Percentiles rank a stretch among this genome's conserved stretches.
These are phyloP conservation scores for Drosophila infuscata DNA, from an alignment of 2,888 invertebrate genomes.

Conservation along the genomic window DNA sequence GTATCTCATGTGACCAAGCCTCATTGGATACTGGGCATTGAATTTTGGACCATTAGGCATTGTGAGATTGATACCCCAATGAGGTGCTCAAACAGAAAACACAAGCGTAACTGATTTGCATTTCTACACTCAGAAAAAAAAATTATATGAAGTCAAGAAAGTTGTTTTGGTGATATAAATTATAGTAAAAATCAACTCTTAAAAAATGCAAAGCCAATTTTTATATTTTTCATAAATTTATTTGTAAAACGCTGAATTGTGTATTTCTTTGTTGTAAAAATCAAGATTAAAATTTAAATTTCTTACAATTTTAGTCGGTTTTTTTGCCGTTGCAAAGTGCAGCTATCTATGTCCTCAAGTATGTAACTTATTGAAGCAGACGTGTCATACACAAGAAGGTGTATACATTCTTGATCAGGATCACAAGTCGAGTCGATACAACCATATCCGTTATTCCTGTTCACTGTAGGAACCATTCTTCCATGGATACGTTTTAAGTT, in stretches of 20 bases:
- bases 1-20: background rate
- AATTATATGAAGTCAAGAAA: background rate
- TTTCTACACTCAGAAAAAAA: background rate
- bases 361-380: too few relatives aligned
- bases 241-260: too few relatives aligned
- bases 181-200: background rate
- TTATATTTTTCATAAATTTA: too few relatives aligned
- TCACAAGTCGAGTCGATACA: too few relatives aligned
- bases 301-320: background rate
- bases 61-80: conserved; percentile 5
- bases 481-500: background rate
- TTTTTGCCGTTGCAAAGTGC: background rate
- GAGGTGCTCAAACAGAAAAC: background rate
- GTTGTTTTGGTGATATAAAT: background rate
- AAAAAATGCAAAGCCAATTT: too few relatives aligned
- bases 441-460: background rate
- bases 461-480: background rate
- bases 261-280: too few relatives aligned
- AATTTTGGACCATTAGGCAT: background rate
- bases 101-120: conserved; percentile 3
- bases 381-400: too few relatives aligned
- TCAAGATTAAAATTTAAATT: too few relatives aligned
- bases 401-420: too few relatives aligned
- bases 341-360: too few relatives aligned
- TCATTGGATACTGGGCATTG: background rate